A percentile compares a stretch with the other conserved stretches of the same genome.
phyloP scores from a whole-genome alignment of 2,797 vertebrate genomes.

The Sebastes flavidus region DNA sequence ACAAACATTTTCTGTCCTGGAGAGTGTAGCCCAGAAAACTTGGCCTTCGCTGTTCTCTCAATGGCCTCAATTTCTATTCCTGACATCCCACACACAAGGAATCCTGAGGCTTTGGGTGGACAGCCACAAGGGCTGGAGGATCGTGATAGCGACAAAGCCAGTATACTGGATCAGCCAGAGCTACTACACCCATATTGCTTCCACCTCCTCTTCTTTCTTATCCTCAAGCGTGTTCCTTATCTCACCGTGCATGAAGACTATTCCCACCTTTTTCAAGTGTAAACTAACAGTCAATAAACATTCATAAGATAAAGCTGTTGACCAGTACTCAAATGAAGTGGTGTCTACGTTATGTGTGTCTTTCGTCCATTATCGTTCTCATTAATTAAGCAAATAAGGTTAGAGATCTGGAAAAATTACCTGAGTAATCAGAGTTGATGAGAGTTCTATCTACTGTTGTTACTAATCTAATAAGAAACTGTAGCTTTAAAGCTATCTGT shows the following conservation, averaged over 20 bases:
- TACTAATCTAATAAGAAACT: not conserved
- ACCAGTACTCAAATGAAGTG: not conserved
- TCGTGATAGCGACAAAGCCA: slow-evolving; percentile 2
- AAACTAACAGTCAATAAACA: not conserved
- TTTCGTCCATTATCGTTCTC: not conserved
- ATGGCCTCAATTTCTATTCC: slow-evolving; percentile 21
- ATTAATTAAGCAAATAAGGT: too few relatives aligned
- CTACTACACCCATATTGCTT: not conserved
- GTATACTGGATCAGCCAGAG: not conserved
- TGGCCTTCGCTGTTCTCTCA: not conserved
- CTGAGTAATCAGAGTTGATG: too few relatives aligned
- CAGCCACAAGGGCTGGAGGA: not conserved
- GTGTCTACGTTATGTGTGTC: not conserved
- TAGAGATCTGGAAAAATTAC: not conserved
- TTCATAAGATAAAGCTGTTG: not conserved
- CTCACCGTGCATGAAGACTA: not conserved
- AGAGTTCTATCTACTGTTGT: not conserved
- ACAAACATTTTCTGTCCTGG: not conserved
- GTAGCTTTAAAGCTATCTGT: fast-evolving
- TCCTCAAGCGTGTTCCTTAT: not conserved
- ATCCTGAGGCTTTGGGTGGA: slow-evolving; percentile 7
- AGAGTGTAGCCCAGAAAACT: slow-evolving; percentile 12
- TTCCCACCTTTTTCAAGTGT: not conserved
- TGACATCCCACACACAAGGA: slow-evolving; percentile 3
- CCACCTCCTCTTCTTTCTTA: not conserved